Evolutionary conservation across 1,140 invertebrate genomes (phyloP), one percentile per base, ranked within the genome.

Genomic region (Eurosta solidaginis): DNA sequence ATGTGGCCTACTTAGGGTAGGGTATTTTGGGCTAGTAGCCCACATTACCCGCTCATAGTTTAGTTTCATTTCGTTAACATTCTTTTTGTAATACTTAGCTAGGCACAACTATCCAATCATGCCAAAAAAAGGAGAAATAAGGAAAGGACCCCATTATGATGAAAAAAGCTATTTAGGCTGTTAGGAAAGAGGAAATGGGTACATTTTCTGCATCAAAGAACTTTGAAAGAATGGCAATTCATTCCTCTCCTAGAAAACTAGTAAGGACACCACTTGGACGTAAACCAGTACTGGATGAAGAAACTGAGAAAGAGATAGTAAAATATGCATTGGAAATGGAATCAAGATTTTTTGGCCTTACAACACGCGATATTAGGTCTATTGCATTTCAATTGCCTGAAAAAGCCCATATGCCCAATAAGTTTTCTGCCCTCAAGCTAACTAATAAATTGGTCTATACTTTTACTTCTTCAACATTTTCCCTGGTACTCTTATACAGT

Each of bases 321-420:
- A 59, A 81, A 74, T 79, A 85, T 79, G 36, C 82, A n/a, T 75
- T 77, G 49, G 74, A 81, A 36, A 79, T 83, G 76, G 83, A 81
- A 10, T 10, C 75, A n/a, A 63, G 59, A 14, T 80, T 82, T 47
- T 82, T 79, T 77, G 83, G 83, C 20, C 74, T 85, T 17, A 80
- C 76, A 20, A n/a, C 36, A 5, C 74, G 63, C 40, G 79, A 87
- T 75, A 9, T 82, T 33, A 74, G 77, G 54, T 25, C n/a, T 33
- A 27, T 83, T 36, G 83, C 82, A 44, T 83, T 78, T 79, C 77
- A 85, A 78, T 78, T 83, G 27, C 81, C 82, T 36, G 80, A 80
- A 59, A 81, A 80, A 80, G 81, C 83, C 77, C 79, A 82, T 76
- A 77, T 82, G 36, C 27, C 63, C 12, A 79, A 82, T 44, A 78